Conservation (phyloP, 2,888 invertebrate genomes). For the Tenthredo scrophulariae region DNA sequence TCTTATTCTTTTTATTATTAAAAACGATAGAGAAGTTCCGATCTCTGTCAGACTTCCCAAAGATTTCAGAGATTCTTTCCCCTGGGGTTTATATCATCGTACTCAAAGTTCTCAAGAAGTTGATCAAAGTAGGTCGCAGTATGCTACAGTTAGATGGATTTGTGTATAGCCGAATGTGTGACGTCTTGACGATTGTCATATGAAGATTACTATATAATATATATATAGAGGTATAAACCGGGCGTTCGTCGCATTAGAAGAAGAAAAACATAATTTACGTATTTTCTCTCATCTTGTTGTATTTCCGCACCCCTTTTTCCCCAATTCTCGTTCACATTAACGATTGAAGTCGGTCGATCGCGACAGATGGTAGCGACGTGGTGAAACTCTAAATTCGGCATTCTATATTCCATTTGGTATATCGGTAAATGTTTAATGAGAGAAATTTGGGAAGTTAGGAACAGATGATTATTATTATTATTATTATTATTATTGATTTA, state of each 20-base stretch:
- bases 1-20: not conserved
- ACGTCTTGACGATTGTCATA: not conserved
- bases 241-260: not conserved
- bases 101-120: not conserved
- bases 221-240: not conserved
- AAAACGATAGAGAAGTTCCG: not conserved
- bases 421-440: conserved; percentile 72
- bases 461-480: not conserved
- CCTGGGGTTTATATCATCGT: not conserved
- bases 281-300: conserved; percentile 11
- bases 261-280: not conserved
- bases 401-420: conserved; percentile 6
- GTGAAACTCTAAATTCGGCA: conserved; percentile 63
- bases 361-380: conserved; percentile 75
- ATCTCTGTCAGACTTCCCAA: not conserved
- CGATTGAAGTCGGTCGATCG: conserved; percentile 73
- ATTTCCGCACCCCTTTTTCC: conserved; percentile 30
- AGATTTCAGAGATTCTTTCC: not conserved
- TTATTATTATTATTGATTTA: conserved; percentile 71
- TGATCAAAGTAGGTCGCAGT: conserved; percentile 10
- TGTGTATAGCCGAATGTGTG: not conserved
- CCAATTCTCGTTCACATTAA: conserved; percentile 70
- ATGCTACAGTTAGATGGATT: not conserved
- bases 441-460: conserved; percentile 30
- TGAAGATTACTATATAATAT: not conserved